These are phyloP conservation scores for Sitta europaea DNA, from an alignment of 2,113 vertebrate genomes.

Conservation along the genomic window DNA sequence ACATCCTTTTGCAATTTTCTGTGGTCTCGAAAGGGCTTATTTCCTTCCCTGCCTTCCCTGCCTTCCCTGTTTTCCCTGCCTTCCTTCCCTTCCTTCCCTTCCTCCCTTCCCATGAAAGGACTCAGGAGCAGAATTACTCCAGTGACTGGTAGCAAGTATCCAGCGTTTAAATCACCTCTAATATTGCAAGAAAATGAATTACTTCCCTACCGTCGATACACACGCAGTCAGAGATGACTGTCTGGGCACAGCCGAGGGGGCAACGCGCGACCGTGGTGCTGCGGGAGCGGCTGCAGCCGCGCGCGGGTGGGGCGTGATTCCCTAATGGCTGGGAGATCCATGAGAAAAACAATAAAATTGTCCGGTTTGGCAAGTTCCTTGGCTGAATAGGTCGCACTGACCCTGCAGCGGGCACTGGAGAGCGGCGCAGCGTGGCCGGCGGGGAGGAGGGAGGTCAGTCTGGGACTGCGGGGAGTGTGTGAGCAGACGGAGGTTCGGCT, in stretches of 20 bases:
- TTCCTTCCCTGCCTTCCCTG: neutral
- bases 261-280: neutral
- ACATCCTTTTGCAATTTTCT: conserved; percentile 37
- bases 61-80: neutral
- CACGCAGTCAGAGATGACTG: neutral
- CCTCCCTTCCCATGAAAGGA: neutral
- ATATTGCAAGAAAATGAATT: conserved; percentile 1
- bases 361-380: conserved; percentile 23
- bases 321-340: neutral
- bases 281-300: neutral
- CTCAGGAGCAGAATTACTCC: conserved; percentile 43
- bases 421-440: accelerated
- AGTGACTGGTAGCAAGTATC: conserved; percentile 32
- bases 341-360: conserved; percentile 53
- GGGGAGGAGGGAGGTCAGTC: neutral
- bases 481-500: neutral
- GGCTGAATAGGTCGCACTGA: neutral
- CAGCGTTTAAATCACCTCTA: neutral
- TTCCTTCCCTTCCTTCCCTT: neutral
- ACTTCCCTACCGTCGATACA: neutral
- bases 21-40: conserved; percentile 54
- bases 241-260: neutral
- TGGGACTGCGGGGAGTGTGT: neutral
- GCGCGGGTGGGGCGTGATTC: neutral
- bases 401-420: neutral